A percentile compares a stretch with the other conserved stretches of the same genome.
These are phyloP conservation scores for Byasa hedistus DNA, from an alignment of 2,888 invertebrate species.

Conservation along the genomic window DNA sequence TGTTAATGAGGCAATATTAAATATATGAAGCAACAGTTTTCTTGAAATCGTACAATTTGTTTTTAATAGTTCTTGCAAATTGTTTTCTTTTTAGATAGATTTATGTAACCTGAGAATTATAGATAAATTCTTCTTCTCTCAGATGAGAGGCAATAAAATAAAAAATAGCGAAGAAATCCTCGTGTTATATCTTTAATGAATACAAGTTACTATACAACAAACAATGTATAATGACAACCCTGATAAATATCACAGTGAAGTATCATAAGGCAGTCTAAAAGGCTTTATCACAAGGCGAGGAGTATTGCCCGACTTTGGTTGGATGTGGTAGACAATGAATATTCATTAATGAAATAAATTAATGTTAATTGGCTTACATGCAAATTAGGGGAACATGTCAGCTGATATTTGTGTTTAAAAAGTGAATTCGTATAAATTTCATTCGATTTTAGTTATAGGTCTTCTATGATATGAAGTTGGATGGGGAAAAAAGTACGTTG, in stretches of 20 bases:
- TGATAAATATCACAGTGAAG: conserved; percentile 34
- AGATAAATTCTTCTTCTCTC: too few species aligned
- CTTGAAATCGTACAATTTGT: neutral
- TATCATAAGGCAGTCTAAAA: conserved; percentile 40
- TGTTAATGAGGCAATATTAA: neutral
- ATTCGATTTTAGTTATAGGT: too few species aligned
- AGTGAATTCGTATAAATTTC: neutral
- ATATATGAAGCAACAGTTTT: neutral
- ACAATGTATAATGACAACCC: conserved; percentile 44
- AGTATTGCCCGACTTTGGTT: conserved; percentile 64
- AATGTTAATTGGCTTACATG: conserved; percentile 55
- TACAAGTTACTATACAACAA: too few species aligned
- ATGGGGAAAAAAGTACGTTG: too few species aligned
- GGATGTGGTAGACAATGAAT: conserved; percentile 68
- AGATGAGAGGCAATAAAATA: neutral
- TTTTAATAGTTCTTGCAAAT: too few species aligned
- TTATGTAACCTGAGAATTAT: too few species aligned
- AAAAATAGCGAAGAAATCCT: too few species aligned
- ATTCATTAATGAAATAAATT: conserved; percentile 72
- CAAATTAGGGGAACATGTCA: conserved; percentile 40
- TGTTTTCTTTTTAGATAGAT: too few species aligned
- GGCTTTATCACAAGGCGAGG: conserved; percentile 59
- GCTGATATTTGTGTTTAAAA: neutral
- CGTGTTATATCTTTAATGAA: too few species aligned
- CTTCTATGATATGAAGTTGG: too few species aligned